Evolutionary conservation across 2,113 vertebrate species (phyloP), one percentile per base, ranked within the genome.

Genomic region (Sakesphorus luctuosus): DNA sequence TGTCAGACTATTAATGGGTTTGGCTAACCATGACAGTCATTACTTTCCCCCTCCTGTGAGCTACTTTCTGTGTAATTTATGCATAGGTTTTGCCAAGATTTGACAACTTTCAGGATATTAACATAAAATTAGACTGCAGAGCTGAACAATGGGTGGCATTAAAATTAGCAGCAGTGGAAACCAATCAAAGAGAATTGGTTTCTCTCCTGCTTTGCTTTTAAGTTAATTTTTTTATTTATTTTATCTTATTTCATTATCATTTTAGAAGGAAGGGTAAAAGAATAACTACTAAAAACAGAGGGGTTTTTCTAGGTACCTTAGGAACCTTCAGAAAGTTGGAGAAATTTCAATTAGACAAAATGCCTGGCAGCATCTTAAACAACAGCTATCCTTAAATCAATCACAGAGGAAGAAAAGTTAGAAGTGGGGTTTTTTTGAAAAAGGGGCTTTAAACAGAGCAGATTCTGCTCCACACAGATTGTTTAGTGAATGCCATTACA

Each of bases 61-160:
- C 97, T 98, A 97, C 98, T 98, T 98, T 97, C 97, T 98, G 97
- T 98, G 98, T 98, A 98, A 98, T 98, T 98, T 98, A 98, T 98
- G 98, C 98, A 98, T 98, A 97, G 97, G 95, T 98, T 98, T 98
- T 98, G 98, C 98, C 98, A 98, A 98, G 98, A 98, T 98, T 98
- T 98, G 98, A 98, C 98, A 98, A 98, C 98, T 98, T 98, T 98
- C 97, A 97, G 97, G 97, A 97, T 98, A 98, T 98, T 98, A 98
- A 98, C 98, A 98, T 98, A 98, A 98, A 98, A 98, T 98, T 97
- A 98, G 96, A 98, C 98, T 97, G 98, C 97, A 97, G 97, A 97
- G 97, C 97, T 96, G 96, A 98, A 98, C 98, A 98, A 98, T 98
- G 98, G 98, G 98, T 98, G 97, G 98, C 96, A 98, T 98, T 98